Percentiles rank a stretch among this genome's conserved stretches.
phyloP scores from a whole-genome alignment of 2,797 vertebrate species.

The Enteromius viviparus region DNA sequence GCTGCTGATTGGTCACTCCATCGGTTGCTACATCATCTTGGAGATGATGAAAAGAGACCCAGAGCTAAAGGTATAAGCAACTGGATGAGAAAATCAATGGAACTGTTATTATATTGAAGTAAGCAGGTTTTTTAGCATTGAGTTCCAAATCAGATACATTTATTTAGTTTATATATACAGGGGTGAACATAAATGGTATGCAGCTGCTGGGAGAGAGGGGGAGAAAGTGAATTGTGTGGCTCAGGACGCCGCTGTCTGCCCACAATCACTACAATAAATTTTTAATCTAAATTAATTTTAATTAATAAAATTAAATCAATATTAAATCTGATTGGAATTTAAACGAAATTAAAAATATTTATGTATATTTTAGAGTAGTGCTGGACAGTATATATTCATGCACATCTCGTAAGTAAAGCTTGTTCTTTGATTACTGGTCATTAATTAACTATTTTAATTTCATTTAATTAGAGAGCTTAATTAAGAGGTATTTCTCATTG shows the following conservation, averaged over 20 bases:
- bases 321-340: background rate
- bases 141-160: too few species aligned
- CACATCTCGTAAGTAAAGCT: too few species aligned
- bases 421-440: too few species aligned
- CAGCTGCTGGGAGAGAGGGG: background rate
- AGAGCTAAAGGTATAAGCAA: slow-evolving; percentile 80
- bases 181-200: background rate
- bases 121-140: too few species aligned
- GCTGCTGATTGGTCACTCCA: slow-evolving; percentile 91
- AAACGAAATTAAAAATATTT: background rate
- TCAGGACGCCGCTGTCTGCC: too few species aligned
- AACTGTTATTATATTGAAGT: background rate
- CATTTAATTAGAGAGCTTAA: too few species aligned
- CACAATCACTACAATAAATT: background rate
- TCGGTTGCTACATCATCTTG: slow-evolving; percentile 90
- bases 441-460: too few species aligned
- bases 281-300: background rate
- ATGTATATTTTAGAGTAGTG: background rate
- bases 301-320: background rate
- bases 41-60: slow-evolving; percentile 88
- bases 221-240: too few species aligned
- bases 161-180: too few species aligned
- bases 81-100: background rate
- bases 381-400: too few species aligned
- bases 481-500: background rate